Base-by-base conservation (phyloP, 2,113 vertebrate species). In the Corydoras sp. region DNA sequence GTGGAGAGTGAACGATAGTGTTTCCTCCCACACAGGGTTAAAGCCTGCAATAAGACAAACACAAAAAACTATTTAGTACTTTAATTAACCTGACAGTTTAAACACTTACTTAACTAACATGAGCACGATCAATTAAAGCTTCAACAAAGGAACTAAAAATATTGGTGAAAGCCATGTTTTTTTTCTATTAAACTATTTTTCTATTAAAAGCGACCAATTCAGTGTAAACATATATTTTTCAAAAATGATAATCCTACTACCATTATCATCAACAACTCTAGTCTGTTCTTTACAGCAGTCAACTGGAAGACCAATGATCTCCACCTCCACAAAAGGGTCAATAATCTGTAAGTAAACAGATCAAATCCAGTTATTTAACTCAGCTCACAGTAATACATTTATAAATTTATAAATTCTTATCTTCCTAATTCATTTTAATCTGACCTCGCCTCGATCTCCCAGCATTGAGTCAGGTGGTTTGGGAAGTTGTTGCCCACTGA, bases 1-100 rank as follows among this genome's bases (percentile, higher is more conserved):
- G 81, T 99, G 96, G 61, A 99, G 86, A 3, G 93, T 98, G 72
- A 99, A 99, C 31, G 93, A 96, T 75, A 99, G 83, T 0, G 92
- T 96, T 86, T 99, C 97, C 82, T 99, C 97, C 97, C 97, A 99
- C 1, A 99, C 94, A 0, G 97, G 97, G 82, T 99, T 98, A 85
- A 99, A 99, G 56, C 97, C 97, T 99, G 65, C 65, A 61, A 50
- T 29, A 54, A 61, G 13, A 71, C 32, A 2, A 11, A 71, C 48
- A 63, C 7, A n/a, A 9, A 63, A 66, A 59, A 9, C 2, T 48
- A 62, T 13, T 24, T 15, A 8, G 1, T 13, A 9, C 43, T 32
- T 43, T 15, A 51, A 18, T 61, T 10, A 18, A 18, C n/a, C 9
- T 48, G 7, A 50, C 15, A 18, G 18, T 24, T 24, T 24, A 24